Base-by-base conservation (phyloP, 1,140 invertebrate species). In the Tetraneura akinire region DNA sequence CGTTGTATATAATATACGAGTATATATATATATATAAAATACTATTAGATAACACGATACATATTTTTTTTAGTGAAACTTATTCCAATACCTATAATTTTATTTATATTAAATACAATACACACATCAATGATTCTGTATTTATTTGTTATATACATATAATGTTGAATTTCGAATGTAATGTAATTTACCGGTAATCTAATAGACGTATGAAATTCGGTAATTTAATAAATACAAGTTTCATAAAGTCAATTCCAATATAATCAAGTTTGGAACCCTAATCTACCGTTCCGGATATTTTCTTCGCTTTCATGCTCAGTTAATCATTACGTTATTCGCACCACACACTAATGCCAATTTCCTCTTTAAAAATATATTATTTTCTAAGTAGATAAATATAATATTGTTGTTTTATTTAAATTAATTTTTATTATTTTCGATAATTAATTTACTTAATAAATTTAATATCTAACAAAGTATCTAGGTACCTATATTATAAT, bases 261-360 rank as follows among this genome's bases (percentile, higher is more conserved):
- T 78, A 78, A 78, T 78, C 37, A 29, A 78, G 37, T 78, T 78
- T 26, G 23, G 55, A 5, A 62, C 53, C 74, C 74, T 60, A 45
- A 47, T 10, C 11, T 42, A 71, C 2, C 14, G 10, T 76, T 57
- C 53, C 73, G 55, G 74, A 78, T 26, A 32, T 47, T 21, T 29
- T 29, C 13, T 60, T 78, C 14, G 10, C 21, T 62, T 14, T 47
- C 21, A 47, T 21, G 21, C n/a, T 6, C 2, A 42, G 21, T 60
- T 78, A 55, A 47, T n/a, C 55, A 62, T 62, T 78, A 51, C 23
- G 10, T 29, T 29, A 49, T 29, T 71, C 23, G 10, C 47, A 29
- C 47, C 68, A 51, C 45, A 66, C 18, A 71, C 18, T 13, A 29
- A 71, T 51, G 5, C 11, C 23, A 18, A 71, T 71, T 51, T 51